Percentiles rank a stretch among this genome's conserved stretches.
Evolutionary conservation across 2,113 vertebrate species (phyloP).

Genomic region (Neoarius graeffei): DNA sequence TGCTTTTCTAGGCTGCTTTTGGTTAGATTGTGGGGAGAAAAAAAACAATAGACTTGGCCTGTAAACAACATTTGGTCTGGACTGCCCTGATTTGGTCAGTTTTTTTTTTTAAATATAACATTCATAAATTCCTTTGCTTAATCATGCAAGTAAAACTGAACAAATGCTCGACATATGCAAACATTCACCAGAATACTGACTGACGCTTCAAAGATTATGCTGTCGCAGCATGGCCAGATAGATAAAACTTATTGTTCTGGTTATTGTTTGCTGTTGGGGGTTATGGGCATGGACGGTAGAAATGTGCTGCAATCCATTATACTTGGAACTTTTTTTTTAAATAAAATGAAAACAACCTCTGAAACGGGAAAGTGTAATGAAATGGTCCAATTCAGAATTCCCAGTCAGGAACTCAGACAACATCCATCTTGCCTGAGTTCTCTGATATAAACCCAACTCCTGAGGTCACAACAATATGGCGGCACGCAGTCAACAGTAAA

Average conservation of each 20-base stretch:
- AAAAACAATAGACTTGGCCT: background rate
- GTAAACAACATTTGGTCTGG: background rate
- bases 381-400: background rate
- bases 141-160: background rate
- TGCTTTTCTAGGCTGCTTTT: background rate
- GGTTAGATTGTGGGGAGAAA: background rate
- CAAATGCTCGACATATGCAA: conserved; percentile 16
- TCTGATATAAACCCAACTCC: background rate
- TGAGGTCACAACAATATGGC: background rate
- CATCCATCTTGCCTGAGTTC: background rate
- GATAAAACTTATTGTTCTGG: background rate
- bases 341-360: background rate
- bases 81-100: conserved; percentile 3
- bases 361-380: background rate
- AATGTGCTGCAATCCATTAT: background rate
- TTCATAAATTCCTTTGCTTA: conserved; percentile 12
- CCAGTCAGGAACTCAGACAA: background rate
- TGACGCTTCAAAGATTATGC: background rate
- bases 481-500: background rate
- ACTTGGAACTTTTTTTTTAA: background rate
- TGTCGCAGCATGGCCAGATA: background rate
- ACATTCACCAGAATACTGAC: background rate
- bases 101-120: background rate
- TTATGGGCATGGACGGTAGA: background rate
- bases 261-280: background rate